Percentiles rank a stretch among this genome's conserved stretches.
Conservation (phyloP, 2,888 invertebrate genomes). For the Leptogaster cylindrica region DNA sequence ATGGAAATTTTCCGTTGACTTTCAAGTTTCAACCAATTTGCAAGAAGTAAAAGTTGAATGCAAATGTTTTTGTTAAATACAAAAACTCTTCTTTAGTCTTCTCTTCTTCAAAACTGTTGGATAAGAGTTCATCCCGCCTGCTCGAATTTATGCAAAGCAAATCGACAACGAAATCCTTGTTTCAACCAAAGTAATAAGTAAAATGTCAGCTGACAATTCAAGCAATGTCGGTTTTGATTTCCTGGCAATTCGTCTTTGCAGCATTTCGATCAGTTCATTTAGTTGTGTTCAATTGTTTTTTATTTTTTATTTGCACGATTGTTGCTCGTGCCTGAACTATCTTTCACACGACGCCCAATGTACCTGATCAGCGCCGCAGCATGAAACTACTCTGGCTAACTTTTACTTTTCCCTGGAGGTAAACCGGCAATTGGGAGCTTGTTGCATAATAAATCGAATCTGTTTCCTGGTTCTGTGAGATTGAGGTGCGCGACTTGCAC, state of each 20-base stretch:
- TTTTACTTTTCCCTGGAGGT: background rate
- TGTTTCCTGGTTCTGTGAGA: constrained; percentile 8
- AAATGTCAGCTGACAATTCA: constrained; percentile 16
- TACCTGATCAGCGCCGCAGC: background rate
- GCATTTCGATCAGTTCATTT: too few relatives aligned
- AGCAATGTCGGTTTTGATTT: constrained; percentile 19
- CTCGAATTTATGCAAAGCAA: too few relatives aligned
- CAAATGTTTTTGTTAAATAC: too few relatives aligned
- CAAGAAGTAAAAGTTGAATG: too few relatives aligned
- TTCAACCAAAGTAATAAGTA: constrained; percentile 21
- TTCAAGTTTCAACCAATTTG: too few relatives aligned
- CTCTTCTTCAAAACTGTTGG: too few relatives aligned
- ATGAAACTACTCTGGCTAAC: too few relatives aligned
- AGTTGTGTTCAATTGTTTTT: background rate
- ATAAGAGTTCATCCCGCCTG: too few relatives aligned
- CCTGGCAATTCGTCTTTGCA: constrained; percentile 21
- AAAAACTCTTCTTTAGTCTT: too few relatives aligned
- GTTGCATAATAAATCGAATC: constrained; percentile 28
- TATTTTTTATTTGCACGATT: too few relatives aligned
- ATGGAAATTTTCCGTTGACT: too few relatives aligned
- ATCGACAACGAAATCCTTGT: too few relatives aligned
- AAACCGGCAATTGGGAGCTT: constrained; percentile 3
- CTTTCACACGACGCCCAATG: constrained; percentile 13
- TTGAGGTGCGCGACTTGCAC: constrained; percentile 1
- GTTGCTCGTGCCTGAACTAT: constrained; percentile 3